A percentile compares a stretch with the other conserved stretches of the same genome.
Evolutionary conservation across 2,113 vertebrate genomes (phyloP).

Genomic region (Crocuta crocuta): DNA sequence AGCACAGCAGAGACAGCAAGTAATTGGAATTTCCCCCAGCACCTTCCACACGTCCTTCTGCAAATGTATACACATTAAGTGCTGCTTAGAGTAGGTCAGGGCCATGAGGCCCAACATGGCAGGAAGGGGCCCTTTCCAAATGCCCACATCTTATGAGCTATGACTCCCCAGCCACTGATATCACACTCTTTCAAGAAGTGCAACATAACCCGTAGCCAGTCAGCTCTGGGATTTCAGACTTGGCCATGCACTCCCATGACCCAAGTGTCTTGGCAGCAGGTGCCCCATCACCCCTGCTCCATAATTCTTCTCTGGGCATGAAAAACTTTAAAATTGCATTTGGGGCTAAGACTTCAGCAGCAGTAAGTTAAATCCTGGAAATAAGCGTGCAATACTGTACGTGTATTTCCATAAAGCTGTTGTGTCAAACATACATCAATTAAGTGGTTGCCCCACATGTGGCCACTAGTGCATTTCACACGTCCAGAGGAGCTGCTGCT

Average conservation of each 20-base stretch:
- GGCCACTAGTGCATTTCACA: background rate
- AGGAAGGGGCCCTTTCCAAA: background rate
- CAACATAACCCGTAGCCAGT: background rate
- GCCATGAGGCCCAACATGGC: background rate
- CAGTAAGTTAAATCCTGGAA: constrained; percentile 68
- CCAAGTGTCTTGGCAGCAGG: background rate
- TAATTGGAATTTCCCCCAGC: constrained; percentile 9
- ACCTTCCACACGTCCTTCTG: constrained; percentile 24
- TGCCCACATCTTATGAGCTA: constrained; percentile 20
- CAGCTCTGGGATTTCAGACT: background rate
- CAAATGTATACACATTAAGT: constrained; percentile 41
- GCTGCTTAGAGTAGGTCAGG: constrained; percentile 45
- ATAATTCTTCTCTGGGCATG: constrained; percentile 63
- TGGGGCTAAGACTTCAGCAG: background rate
- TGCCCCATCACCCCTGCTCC: constrained; percentile 10
- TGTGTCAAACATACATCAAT: constrained; percentile 25
- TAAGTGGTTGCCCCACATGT: background rate
- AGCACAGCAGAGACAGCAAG: background rate
- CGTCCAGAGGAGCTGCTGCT: background rate
- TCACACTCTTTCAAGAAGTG: background rate
- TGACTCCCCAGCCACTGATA: constrained; percentile 15
- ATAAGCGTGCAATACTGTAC: constrained; percentile 14
- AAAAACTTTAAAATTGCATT: constrained; percentile 46
- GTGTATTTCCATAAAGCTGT: constrained; percentile 40
- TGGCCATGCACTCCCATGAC: background rate